Base-by-base conservation (phyloP, 2,888 invertebrate genomes). In the Scelioninae gen. 1 region DNA sequence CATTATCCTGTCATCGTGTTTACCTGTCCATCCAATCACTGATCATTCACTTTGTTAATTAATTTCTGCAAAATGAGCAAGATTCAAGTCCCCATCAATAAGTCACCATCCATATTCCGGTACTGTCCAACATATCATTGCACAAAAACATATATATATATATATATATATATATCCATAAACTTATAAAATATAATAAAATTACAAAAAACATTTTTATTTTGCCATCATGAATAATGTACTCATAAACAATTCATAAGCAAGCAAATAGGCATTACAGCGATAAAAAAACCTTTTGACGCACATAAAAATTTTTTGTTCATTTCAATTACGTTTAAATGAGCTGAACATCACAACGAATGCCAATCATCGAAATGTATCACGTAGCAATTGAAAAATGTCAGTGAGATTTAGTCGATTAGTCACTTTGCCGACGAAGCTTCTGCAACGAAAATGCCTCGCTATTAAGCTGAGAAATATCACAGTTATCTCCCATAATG, bases 401-500 rank as follows among this genome's bases (percentile, higher is more conserved):
- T 1, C 13, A 7, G 38, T 23, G 53, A 49, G 56, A 66, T 68
- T 60, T 49, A 16, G 13, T 32, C 29, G 65, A 63, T 71, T 66
- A 60, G 40, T 72, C 58, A 72, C 65, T 79, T 72, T 79, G 43
- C 58, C 45, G 56, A 11, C 10, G 23, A 23, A 81, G 68, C 40
- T 75, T 56, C 45, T 34, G 49, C 9, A 69, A 66, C 60, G 81
- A 75, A 66, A 68, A 74, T 51, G 69, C 56, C n/a, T n/a, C n/a
- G n/a, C 47, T 68, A 66, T 82, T 81, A 78, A 72, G 56, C 75
- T 76, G 62, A 83, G 75, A 69, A 83, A 83, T 79, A 65, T 71
- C 65, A 49, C 31, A 65, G 60, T 79, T 83, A 75, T 10, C 43
- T 53, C 23, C 32, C 56, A 83, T 79, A 66, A 79, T 43, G 71